phyloP scores from a whole-genome alignment of 2,797 vertebrate species.

The Anniella stebbinsi region DNA sequence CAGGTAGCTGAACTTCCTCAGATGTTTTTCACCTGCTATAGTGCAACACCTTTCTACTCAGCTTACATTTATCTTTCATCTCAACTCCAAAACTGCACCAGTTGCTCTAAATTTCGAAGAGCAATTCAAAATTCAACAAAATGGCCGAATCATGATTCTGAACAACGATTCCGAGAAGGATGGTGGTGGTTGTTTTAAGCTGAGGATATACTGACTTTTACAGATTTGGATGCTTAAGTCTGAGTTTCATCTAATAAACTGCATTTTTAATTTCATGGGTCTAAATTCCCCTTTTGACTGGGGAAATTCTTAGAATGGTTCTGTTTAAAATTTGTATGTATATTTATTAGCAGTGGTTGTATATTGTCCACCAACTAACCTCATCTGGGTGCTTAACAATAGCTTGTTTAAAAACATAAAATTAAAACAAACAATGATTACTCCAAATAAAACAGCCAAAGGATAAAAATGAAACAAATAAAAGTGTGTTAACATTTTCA shows the following conservation, averaged over 20 bases:
- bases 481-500: neutral
- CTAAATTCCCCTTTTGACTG: neutral
- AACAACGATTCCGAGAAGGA: constrained; percentile 14
- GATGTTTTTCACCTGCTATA: neutral
- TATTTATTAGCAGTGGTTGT: neutral
- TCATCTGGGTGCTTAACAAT: neutral
- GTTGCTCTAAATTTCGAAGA: neutral
- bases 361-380: neutral
- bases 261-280: neutral
- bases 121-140: neutral
- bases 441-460: neutral
- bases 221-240: neutral
- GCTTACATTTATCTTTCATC: constrained; percentile 30
- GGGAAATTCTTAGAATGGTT: neutral
- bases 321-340: neutral
- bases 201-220: constrained; percentile 32
- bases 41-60: constrained; percentile 19
- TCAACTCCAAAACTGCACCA: neutral
- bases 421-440: neutral
- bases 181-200: neutral
- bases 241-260: neutral
- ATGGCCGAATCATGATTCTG: neutral
- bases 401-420: neutral
- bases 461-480: neutral
- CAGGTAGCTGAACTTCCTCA: neutral